Percentiles rank a stretch among this genome's conserved stretches.
Evolutionary conservation across 2,113 vertebrate genomes (phyloP).

Genomic region (Centropus unirufus): DNA sequence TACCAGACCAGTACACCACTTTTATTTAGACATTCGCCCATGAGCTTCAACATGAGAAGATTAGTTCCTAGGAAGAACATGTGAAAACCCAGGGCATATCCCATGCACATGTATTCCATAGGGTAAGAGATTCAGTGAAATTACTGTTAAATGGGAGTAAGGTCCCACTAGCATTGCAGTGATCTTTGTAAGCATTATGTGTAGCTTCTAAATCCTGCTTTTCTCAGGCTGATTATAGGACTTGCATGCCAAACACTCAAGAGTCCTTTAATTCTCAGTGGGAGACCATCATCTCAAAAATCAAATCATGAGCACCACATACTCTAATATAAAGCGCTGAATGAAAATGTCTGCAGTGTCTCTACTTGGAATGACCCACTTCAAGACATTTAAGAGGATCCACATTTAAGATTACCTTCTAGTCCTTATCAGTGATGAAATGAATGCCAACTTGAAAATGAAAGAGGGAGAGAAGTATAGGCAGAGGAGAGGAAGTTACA

Average conservation of each 20-base stretch:
- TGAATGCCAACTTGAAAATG: not conserved
- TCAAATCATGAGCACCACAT: not conserved
- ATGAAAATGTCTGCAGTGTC: not conserved
- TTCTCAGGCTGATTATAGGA: not conserved
- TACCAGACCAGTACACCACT: not conserved
- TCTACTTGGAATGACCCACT: constrained; percentile 1
- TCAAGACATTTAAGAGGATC: not conserved
- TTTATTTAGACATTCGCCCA: not conserved
- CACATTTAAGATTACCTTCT: not conserved
- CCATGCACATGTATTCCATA: not conserved
- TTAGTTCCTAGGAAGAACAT: not conserved
- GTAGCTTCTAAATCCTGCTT: not conserved
- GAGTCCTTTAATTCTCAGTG: not conserved
- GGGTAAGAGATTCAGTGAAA: not conserved
- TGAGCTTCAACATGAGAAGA: not conserved
- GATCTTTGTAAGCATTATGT: not conserved
- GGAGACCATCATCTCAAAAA: not conserved
- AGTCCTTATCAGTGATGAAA: not conserved
- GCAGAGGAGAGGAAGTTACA: not conserved
- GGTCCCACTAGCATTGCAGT: not conserved
- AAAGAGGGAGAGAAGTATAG: not conserved
- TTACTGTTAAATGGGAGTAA: not conserved
- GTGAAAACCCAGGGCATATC: accelerated
- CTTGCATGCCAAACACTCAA: not conserved
- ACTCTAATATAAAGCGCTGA: not conserved